These are phyloP conservation scores for Plecotus auritus DNA, from an alignment of 2,113 vertebrate species.

Conservation along the genomic window DNA sequence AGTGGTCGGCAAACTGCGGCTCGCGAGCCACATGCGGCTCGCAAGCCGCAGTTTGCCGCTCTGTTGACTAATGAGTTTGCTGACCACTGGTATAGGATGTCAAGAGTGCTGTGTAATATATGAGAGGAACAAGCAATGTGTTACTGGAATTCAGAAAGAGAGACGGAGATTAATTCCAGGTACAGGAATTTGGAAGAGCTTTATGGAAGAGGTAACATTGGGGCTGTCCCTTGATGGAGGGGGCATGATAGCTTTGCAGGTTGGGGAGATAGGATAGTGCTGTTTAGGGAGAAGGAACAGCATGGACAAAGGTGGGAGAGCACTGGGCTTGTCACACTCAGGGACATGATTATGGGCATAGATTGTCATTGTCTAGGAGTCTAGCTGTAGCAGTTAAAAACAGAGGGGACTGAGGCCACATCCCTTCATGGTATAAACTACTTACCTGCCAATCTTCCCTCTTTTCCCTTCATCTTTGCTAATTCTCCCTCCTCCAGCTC, in stretches of 20 bases:
- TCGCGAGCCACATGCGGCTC: too few species aligned
- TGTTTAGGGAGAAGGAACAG: neutral
- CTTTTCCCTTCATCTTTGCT: neutral
- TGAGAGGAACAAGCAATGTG: neutral
- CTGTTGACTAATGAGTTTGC: too few species aligned
- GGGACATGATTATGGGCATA: neutral
- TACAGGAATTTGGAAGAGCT: neutral
- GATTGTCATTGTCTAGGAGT: neutral
- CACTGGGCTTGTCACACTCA: neutral
- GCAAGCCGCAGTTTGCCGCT: too few species aligned
- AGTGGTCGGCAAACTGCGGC: too few species aligned
- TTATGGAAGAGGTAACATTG: neutral
- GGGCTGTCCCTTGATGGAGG: neutral
- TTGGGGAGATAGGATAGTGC: neutral
- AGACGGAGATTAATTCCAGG: neutral
- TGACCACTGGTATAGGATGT: neutral
- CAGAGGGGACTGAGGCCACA: neutral
- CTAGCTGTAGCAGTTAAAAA: neutral
- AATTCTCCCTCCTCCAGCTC: neutral
- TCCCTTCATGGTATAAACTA: neutral
- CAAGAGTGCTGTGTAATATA: neutral
- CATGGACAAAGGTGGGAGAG: neutral
- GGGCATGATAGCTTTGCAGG: neutral
- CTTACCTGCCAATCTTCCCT: neutral
- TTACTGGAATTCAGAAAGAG: slow-evolving; percentile 8